Evolutionary conservation across 2,888 invertebrate genomes (phyloP).

Genomic region (Eucera pruinosa): DNA sequence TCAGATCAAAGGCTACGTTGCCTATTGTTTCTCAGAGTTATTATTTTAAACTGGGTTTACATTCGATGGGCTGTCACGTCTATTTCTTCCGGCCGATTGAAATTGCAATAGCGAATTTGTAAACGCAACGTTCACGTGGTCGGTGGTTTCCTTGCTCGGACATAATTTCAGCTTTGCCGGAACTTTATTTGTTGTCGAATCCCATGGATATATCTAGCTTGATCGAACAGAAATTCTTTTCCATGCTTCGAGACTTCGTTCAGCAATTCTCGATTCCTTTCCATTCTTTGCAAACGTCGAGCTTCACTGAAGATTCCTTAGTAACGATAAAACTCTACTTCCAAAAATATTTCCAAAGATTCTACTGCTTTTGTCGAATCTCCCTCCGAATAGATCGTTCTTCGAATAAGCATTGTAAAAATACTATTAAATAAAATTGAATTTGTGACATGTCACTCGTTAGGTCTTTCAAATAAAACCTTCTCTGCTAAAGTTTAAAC

Average conservation of each 20-base stretch:
- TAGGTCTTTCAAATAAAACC: no score
- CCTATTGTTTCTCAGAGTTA: conserved; percentile 6
- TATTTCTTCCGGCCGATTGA: conserved; percentile 6
- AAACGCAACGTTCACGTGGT: not conserved
- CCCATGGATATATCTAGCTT: not conserved
- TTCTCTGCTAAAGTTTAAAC: no score
- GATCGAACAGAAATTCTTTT: not conserved
- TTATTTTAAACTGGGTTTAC: conserved; percentile 10
- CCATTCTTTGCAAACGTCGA: no score
- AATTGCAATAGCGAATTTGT: not conserved
- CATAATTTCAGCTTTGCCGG: not conserved
- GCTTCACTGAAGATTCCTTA: no score
- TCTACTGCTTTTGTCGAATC: no score
- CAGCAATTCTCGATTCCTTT: no score
- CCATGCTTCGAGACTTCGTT: not conserved
- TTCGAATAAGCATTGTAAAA: no score
- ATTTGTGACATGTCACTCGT: no score
- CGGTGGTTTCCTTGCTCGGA: not conserved
- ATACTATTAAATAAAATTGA: no score
- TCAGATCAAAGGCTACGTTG: not conserved
- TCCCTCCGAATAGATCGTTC: no score
- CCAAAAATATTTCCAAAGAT: no score
- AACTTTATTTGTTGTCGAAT: not conserved
- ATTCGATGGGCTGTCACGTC: conserved; percentile 3
- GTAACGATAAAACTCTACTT: no score